phyloP scores from a whole-genome alignment of 1,140 invertebrate species.

The Heliconius eleuchia region DNA sequence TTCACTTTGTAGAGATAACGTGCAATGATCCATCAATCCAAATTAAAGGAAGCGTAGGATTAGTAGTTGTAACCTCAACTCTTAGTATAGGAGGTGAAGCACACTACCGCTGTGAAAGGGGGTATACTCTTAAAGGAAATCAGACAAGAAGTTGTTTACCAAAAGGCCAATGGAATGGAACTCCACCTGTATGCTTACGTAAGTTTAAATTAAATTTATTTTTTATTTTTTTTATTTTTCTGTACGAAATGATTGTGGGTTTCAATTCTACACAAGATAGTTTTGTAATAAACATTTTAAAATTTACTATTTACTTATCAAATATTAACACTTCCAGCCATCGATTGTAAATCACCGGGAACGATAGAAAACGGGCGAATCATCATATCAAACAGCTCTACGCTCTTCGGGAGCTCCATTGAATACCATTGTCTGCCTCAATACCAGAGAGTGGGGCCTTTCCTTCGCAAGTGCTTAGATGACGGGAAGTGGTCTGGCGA shows the following conservation, averaged over 20 bases:
- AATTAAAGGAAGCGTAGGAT: conserved; percentile 61
- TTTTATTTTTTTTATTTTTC: conserved; percentile 2
- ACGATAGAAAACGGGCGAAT: conserved; percentile 92
- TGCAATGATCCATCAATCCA: conserved; percentile 84
- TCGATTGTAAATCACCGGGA: conserved; percentile 91
- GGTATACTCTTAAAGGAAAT: conserved; percentile 91
- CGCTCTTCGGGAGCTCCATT: conserved; percentile 89
- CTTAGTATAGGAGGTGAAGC: conserved; percentile 89
- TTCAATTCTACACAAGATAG: too few species aligned
- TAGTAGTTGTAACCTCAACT: conserved; percentile 81
- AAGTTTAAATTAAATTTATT: conserved; percentile 67
- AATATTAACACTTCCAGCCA: conserved; percentile 81
- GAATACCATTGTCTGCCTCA: conserved; percentile 95
- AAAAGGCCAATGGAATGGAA: conserved; percentile 92
- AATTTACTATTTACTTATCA: conserved; percentile 15
- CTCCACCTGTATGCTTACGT: conserved; percentile 90
- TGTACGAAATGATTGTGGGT: too few species aligned
- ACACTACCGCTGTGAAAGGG: conserved; percentile 90
- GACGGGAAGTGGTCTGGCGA: conserved; percentile 92
- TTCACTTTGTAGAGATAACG: conserved; percentile 85
- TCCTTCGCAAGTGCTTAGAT: conserved; percentile 90
- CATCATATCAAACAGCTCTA: conserved; percentile 92
- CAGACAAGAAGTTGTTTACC: conserved; percentile 88
- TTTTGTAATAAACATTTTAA: too few species aligned
- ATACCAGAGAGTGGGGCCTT: conserved; percentile 90